Evolutionary conservation across 2,888 invertebrate genomes (phyloP), one percentile per base, ranked within the genome.

Genomic region (Plagodis dolabraria): DNA sequence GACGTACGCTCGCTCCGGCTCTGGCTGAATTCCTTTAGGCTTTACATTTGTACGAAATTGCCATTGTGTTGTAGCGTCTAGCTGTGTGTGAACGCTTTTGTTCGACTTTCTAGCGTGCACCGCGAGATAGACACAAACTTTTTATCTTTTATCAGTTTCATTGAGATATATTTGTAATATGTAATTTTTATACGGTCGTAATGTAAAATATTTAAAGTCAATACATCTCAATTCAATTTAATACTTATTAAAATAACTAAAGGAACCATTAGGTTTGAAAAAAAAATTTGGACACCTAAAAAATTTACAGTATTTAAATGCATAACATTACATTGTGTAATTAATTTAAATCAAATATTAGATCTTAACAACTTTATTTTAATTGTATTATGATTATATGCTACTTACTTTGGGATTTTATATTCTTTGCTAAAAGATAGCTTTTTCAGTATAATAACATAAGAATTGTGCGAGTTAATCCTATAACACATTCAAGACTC

Each of bases 1-100:
- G 88, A 88, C 88, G 87, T 83, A 84, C 85, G 83, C 83, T 75
- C 82, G 79, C 86, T 76, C 80, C 82, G 80, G 77, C 71, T 65
- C 69, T 53, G 71, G 67, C 78, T 80, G 81, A 71, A 88, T 87
- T 88, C 88, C 88, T 88, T 86, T 86, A 83, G 84, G 83, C 83
- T 85, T 84, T 80, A 80, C 83, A 83, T 80, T 86, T 74, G 77
- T 74, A 81, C 76, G 63, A 74, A 83, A 83, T 82, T 82, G 77
- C 80, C 74, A 83, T 83, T 82, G 79, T 79, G 69, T 72, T 67
- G 64, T 64, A 53, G 35, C 10, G 22, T 63, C 59, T 57, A 62
- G 63, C 47, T 65, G 65, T 67, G 65, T 65, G 64, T 52, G 60
- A 10, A 52, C 64, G 65, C 67, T 62, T 67, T 69, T 67, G 67